A percentile compares a stretch with the other conserved stretches of the same genome.
phyloP scores from a whole-genome alignment of 2,888 invertebrate genomes.

The Oligia fasciuncula region DNA sequence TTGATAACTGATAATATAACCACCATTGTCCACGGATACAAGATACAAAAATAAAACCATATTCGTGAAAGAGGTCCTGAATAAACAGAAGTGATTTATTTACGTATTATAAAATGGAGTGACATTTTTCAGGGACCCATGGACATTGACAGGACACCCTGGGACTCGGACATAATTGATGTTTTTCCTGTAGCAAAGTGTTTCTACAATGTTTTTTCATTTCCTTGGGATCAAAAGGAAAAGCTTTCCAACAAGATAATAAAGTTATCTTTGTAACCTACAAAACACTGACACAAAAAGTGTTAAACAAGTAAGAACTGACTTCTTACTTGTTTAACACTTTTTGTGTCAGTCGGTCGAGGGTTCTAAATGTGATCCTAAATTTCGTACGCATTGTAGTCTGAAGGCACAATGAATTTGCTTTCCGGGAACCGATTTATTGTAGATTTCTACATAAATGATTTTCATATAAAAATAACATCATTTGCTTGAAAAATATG shows the following conservation, averaged over 20 bases:
- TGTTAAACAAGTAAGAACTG: constrained; percentile 6
- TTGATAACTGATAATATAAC: constrained; percentile 36
- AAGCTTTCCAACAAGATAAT: constrained; percentile 24
- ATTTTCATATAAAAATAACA: neutral
- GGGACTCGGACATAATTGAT: constrained; percentile 49
- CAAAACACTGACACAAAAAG: constrained; percentile 3
- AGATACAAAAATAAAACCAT: constrained; percentile 52
- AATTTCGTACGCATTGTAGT: constrained; percentile 23
- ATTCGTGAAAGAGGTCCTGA: constrained; percentile 44
- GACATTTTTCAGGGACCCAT: constrained; percentile 34
- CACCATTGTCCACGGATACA: constrained; percentile 10
- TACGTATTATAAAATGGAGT: constrained; percentile 59
- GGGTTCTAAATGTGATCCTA: constrained; percentile 29
- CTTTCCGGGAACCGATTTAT: constrained; percentile 6
- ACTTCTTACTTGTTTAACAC: no score
- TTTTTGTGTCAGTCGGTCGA: constrained; percentile 26
- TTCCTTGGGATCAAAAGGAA: constrained; percentile 30
- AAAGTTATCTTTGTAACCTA: constrained; percentile 17
- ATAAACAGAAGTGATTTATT: constrained; percentile 62
- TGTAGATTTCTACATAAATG: neutral
- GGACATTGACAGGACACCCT: constrained; percentile 5
- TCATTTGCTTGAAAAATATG: neutral
- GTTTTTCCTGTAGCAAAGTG: constrained; percentile 47
- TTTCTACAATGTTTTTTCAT: constrained; percentile 39
- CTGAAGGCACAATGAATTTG: constrained; percentile 11